Conservation (phyloP, 2,888 invertebrate genomes). For the Gastracanthus pulcherrimus region DNA sequence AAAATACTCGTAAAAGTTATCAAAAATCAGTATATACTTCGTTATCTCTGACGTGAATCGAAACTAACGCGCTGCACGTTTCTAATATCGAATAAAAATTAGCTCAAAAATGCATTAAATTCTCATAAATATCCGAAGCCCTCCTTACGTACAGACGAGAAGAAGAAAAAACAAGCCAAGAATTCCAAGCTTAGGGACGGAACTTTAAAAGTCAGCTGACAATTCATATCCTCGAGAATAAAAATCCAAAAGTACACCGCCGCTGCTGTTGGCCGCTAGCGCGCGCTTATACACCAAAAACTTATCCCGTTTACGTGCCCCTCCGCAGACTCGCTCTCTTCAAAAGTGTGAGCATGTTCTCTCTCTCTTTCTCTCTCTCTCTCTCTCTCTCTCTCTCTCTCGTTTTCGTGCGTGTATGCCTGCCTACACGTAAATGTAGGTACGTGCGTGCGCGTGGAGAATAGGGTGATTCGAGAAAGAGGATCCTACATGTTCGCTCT, state of each 20-base stretch:
- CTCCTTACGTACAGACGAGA: not conserved
- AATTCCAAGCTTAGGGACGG: too few relatives aligned
- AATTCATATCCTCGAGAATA: conserved; percentile 23
- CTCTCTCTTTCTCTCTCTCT: conserved; percentile 17
- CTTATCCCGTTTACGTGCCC: not conserved
- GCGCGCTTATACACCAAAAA: conserved; percentile 11
- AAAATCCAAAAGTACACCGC: conserved; percentile 30
- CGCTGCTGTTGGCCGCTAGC: not conserved
- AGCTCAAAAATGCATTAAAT: conserved; percentile 3
- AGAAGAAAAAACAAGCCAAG: not conserved
- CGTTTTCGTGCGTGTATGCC: not conserved
- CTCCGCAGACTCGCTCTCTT: not conserved
- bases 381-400: conserved; percentile 20
- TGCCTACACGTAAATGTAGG: not conserved
- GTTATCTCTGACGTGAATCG: not conserved
- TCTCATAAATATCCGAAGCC: conserved; percentile 6
- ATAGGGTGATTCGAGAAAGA: conserved; percentile 48
- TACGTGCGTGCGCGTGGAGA: conserved; percentile 24
- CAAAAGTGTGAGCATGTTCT: not conserved
- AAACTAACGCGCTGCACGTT: not conserved
- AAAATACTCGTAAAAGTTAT: not conserved
- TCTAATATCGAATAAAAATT: conserved; percentile 6
- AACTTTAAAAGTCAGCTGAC: conserved; percentile 40
- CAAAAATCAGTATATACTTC: not conserved
- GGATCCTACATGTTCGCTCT: not conserved